Evolutionary conservation across 2,113 vertebrate genomes (phyloP).

Genomic region (Cryptotis parvus): DNA sequence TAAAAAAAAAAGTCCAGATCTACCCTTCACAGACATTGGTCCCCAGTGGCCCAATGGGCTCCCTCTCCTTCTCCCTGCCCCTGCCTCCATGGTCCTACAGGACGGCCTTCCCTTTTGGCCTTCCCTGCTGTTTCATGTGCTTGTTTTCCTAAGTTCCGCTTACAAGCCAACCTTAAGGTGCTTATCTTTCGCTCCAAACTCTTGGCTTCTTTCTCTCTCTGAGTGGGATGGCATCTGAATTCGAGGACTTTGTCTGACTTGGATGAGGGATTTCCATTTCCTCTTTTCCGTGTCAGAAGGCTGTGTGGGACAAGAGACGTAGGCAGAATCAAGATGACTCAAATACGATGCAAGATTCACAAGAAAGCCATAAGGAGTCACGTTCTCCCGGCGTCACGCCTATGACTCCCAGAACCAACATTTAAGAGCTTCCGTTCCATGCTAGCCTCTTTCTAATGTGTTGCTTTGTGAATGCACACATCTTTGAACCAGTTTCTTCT

Average conservation of each 20-base stretch:
- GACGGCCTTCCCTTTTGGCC: too few relatives aligned
- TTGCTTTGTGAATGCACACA: background rate
- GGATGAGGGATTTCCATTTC: background rate
- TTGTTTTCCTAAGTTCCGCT: too few relatives aligned
- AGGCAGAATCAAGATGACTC: background rate
- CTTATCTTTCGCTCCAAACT: background rate
- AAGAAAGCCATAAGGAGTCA: background rate
- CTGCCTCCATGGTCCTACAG: too few relatives aligned
- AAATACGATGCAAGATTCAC: background rate
- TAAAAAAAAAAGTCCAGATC: too few relatives aligned
- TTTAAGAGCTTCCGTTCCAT: fast-evolving
- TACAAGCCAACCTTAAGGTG: too few relatives aligned
- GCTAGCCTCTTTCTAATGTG: too few relatives aligned
- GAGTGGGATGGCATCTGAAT: background rate
- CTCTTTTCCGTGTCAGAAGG: background rate
- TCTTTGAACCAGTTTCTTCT: background rate
- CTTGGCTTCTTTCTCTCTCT: background rate
- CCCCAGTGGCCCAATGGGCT: too few relatives aligned
- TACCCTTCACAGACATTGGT: too few relatives aligned
- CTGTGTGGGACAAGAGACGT: background rate
- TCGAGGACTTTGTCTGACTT: background rate
- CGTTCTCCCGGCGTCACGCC: background rate
- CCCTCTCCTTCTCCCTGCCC: too few relatives aligned
- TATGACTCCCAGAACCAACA: too few relatives aligned
- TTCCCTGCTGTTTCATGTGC: too few relatives aligned